phyloP scores from a whole-genome alignment of 2,113 vertebrate species.

The Phalacrocorax aristotelis region DNA sequence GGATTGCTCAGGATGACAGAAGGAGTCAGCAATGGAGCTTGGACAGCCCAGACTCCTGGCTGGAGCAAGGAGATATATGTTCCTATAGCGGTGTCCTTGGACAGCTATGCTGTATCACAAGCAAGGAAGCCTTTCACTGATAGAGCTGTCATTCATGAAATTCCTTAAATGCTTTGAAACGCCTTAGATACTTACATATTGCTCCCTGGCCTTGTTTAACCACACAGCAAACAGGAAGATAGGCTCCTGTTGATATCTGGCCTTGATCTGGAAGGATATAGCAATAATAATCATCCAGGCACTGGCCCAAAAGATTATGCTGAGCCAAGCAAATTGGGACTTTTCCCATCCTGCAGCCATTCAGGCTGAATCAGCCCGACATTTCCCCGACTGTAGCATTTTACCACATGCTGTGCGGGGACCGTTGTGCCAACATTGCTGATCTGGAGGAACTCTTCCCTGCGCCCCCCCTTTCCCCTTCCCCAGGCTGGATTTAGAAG shows the following conservation, averaged over 20 bases:
- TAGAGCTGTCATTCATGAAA: not conserved
- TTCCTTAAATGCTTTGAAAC: not conserved
- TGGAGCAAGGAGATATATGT: not conserved
- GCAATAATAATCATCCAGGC: not conserved
- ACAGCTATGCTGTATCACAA: rapidly evolving
- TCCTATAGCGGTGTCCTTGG: not conserved
- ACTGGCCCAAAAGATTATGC: not conserved
- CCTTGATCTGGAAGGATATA: conserved; percentile 14
- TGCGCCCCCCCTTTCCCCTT: rapidly evolving
- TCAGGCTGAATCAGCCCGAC: not conserved
- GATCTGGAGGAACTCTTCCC: not conserved
- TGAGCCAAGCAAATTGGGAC: not conserved
- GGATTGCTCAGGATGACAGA: not conserved
- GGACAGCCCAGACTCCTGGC: not conserved
- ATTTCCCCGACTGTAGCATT: not conserved
- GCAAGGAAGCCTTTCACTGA: not conserved
- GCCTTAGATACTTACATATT: not conserved
- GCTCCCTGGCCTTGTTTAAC: not conserved
- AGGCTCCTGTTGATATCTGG: not conserved
- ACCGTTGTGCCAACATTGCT: not conserved
- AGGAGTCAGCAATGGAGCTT: not conserved
- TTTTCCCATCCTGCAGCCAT: not conserved
- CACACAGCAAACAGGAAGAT: not conserved
- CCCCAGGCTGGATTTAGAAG: not conserved
- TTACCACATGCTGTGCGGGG: not conserved